Evolutionary conservation across 1,140 invertebrate species (phyloP).

Genomic region (Drosophila ogumai): DNA sequence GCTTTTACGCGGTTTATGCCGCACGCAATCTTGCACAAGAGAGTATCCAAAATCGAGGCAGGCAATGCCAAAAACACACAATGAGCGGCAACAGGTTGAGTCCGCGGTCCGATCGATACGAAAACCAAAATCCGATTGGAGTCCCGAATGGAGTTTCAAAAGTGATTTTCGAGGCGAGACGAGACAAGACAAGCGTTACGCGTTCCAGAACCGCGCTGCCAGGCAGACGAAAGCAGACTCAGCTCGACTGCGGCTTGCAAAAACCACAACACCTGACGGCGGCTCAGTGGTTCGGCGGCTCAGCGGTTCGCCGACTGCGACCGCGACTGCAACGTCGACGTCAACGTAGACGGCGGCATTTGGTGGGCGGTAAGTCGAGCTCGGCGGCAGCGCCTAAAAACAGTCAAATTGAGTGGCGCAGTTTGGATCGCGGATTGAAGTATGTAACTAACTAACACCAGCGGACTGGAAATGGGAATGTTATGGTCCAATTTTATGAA

Average conservation of each 20-base stretch:
- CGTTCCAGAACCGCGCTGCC: constrained; percentile 80
- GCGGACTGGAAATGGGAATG: constrained; percentile 13
- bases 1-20: constrained; percentile 31
- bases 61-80: constrained; percentile 35
- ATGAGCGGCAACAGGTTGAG: constrained; percentile 34
- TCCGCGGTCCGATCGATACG: constrained; percentile 31
- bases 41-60: constrained; percentile 35
- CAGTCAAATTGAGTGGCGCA: constrained; percentile 56
- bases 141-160: constrained; percentile 36
- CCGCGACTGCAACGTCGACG: constrained; percentile 14
- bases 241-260: constrained; percentile 70
- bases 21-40: constrained; percentile 55
- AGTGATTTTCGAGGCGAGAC: constrained; percentile 23
- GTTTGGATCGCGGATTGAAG: constrained; percentile 33
- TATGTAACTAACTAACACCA: constrained; percentile 23
- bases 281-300: constrained; percentile 23
- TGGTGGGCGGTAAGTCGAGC: constrained; percentile 53
- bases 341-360: constrained; percentile 10
- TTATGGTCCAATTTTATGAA: constrained; percentile 38
- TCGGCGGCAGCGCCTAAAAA: constrained; percentile 35
- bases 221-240: constrained; percentile 80
- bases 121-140: constrained; percentile 34
- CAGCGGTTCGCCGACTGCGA: constrained; percentile 26
- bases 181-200: constrained; percentile 54
- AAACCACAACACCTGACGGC: constrained; percentile 79